A percentile compares a stretch with the other conserved stretches of the same genome.
Evolutionary conservation across 2,888 invertebrate genomes (phyloP).

Genomic region (Pyrrhosoma nymphula): DNA sequence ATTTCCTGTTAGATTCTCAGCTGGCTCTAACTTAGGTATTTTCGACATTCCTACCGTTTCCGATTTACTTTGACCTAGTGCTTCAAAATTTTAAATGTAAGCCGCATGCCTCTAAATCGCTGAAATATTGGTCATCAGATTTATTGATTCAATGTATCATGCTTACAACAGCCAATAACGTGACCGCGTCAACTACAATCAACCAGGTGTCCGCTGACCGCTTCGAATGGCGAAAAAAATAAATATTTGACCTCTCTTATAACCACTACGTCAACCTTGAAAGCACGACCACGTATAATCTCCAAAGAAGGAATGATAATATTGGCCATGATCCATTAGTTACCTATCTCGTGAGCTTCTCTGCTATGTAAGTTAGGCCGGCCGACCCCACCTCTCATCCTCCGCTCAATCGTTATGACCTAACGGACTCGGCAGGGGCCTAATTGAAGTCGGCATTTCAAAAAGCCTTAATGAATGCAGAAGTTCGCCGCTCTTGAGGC

Average conservation of each 20-base stretch:
- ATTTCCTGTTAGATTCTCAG: too few species aligned
- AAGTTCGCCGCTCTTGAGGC: slow-evolving; percentile 8
- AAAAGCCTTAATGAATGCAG: slow-evolving; percentile 14
- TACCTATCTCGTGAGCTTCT: not conserved
- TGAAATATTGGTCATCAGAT: too few species aligned
- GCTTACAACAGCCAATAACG: too few species aligned
- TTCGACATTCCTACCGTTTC: too few species aligned
- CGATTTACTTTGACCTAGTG: too few species aligned
- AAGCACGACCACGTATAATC: not conserved
- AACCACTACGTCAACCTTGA: not conserved
- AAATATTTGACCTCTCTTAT: not conserved
- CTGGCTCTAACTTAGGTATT: too few species aligned
- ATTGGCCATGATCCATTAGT: not conserved
- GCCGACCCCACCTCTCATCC: not conserved
- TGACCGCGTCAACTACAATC: too few species aligned
- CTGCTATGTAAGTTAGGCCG: not conserved
- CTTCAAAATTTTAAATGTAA: too few species aligned
- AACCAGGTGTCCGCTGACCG: too few species aligned
- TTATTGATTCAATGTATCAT: too few species aligned
- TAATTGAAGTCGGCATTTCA: slow-evolving; percentile 29
- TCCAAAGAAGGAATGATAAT: not conserved
- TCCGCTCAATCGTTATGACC: slow-evolving; percentile 26
- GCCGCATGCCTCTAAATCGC: too few species aligned
- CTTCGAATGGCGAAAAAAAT: too few species aligned
- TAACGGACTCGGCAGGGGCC: not conserved